phyloP scores from a whole-genome alignment of 2,113 vertebrate genomes.

The Takifugu bimaculatus region DNA sequence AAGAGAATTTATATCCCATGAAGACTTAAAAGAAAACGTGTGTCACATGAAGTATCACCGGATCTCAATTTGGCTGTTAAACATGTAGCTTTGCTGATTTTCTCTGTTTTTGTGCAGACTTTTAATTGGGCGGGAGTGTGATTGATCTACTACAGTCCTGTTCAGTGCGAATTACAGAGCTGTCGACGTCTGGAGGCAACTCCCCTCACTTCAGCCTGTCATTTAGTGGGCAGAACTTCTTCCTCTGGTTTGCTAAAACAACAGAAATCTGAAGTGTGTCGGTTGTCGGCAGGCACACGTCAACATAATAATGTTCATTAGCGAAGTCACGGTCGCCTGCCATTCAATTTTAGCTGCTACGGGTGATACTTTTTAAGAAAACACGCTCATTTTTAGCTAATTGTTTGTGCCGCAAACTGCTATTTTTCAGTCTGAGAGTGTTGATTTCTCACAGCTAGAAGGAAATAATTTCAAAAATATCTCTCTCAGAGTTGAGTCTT shows the following conservation, averaged over 20 bases:
- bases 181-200: conserved; percentile 21
- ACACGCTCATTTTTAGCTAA: no score
- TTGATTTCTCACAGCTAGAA: no score
- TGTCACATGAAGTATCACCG: no score
- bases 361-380: no score
- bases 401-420: no score
- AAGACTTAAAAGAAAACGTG: no score
- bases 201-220: conserved; percentile 24
- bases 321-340: background rate
- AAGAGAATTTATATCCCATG: background rate
- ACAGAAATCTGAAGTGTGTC: conserved; percentile 12
- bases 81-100: no score
- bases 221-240: conserved; percentile 44
- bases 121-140: background rate
- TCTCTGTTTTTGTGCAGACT: background rate
- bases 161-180: conserved; percentile 49
- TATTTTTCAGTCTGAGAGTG: no score
- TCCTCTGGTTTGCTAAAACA: conserved; percentile 23
- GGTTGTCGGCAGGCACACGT: background rate
- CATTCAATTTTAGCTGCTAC: background rate
- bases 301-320: no score
- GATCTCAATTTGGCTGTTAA: no score
- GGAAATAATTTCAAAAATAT: no score
- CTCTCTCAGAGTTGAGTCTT: conserved; percentile 14
- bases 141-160: conserved; percentile 11